phyloP scores from a whole-genome alignment of 2,797 vertebrate genomes.

The Lemur catta region DNA sequence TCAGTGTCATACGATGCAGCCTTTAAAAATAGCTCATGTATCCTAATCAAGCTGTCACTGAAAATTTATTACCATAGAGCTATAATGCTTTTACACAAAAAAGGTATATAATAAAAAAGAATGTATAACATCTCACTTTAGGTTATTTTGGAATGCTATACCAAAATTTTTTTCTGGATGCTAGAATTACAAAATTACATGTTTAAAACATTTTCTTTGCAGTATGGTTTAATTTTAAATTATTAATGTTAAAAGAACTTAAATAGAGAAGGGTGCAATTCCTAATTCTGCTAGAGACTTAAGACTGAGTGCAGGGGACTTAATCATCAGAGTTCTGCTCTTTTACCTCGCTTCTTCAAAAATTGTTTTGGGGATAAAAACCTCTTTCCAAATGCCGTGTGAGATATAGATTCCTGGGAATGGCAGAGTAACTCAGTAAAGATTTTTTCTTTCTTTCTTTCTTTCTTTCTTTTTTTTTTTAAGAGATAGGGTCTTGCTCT shows the following conservation, averaged over 20 bases:
- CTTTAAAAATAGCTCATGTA: constrained; percentile 1
- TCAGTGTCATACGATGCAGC: background rate
- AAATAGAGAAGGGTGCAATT: background rate
- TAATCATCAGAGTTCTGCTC: background rate
- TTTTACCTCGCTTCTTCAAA: background rate
- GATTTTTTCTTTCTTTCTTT: background rate
- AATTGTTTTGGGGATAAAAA: background rate
- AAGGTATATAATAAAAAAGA: background rate
- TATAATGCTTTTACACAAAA: background rate
- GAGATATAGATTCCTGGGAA: background rate
- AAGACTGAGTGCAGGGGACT: background rate
- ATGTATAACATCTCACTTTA: background rate
- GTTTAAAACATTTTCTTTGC: background rate
- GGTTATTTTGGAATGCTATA: constrained; percentile 21
- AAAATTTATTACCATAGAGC: background rate
- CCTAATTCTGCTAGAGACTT: background rate
- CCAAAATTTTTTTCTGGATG: background rate
- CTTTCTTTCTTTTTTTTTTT: background rate
- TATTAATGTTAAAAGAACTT: background rate
- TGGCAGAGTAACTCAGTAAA: background rate
- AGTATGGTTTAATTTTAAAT: constrained; percentile 18
- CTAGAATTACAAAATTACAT: background rate
- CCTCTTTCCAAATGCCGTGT: background rate
- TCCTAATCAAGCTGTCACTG: background rate
- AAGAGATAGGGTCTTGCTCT: background rate